Percentiles rank a stretch among this genome's conserved stretches.
Conservation (phyloP, 1,140 invertebrate species). For the Bombus waltoni region DNA sequence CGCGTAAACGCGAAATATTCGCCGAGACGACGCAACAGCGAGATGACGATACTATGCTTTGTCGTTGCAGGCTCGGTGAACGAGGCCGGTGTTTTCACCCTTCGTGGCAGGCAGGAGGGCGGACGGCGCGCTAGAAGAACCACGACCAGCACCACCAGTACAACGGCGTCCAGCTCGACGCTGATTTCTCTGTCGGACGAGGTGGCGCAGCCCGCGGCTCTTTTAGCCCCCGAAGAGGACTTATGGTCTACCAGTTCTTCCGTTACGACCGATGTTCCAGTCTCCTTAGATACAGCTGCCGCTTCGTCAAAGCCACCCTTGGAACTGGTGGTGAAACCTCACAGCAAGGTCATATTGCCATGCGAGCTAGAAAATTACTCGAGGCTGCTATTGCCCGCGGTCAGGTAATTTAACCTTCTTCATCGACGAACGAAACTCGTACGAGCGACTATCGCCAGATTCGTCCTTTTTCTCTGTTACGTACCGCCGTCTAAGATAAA, state of each 20-base stretch:
- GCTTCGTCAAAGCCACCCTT: constrained; percentile 72
- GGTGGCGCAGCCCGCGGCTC: constrained; percentile 77
- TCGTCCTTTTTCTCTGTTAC: background rate
- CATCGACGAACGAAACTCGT: constrained; percentile 30
- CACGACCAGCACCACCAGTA: constrained; percentile 64
- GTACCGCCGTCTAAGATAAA: background rate
- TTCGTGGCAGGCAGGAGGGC: constrained; percentile 78
- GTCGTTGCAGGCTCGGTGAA: constrained; percentile 78
- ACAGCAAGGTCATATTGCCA: constrained; percentile 78
- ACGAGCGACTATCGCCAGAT: background rate
- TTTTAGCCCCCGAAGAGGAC: constrained; percentile 76
- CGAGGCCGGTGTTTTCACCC: constrained; percentile 78
- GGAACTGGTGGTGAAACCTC: constrained; percentile 79
- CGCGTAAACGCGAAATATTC: background rate
- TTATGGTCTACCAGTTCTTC: constrained; percentile 76
- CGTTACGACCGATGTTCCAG: constrained; percentile 68
- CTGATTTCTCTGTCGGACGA: constrained; percentile 68
- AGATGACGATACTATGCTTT: background rate
- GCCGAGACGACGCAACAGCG: background rate
- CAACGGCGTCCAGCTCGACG: constrained; percentile 69
- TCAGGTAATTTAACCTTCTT: constrained; percentile 71
- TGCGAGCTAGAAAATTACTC: constrained; percentile 81
- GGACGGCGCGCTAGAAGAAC: constrained; percentile 75
- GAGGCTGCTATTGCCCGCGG: constrained; percentile 73
- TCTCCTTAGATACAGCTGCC: constrained; percentile 58